Evolutionary conservation across 2,888 invertebrate species (phyloP), one percentile per base, ranked within the genome.

Genomic region (Galerucella calmariensis): DNA sequence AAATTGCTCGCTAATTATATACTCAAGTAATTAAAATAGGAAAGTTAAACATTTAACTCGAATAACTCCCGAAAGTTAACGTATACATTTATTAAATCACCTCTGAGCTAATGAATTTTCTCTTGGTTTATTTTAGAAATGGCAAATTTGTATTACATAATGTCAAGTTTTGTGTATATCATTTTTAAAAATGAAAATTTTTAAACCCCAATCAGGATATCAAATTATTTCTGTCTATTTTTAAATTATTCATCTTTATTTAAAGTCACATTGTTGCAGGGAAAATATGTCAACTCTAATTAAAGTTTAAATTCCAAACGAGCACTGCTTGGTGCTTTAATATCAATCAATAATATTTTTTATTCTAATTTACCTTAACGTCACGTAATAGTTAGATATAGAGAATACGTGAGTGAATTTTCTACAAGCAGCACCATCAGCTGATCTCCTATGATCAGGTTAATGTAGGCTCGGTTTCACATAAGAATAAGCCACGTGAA

Each of bases 1-100:
- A 56, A 71, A 71, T 59, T n/a, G 65, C 65, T 65, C 71, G 65
- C 41, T 70, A 70, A 69, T 69, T 16, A 51, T 27, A 62, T 62
- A 69, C 35, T 61, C 14, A 24, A 16, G 71, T 65, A 71, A 71
- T 71, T 71, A 71, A 56, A 65, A 65, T 61, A 27, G 53, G 65
- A 71, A 70, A 70, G 70, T 62, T 70, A 70, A 70, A 70, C 63
- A 70, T 70, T 63, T 9, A 41, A 41, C 35, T 41, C 35, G 35
- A 41, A n/a, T 41, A 9, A 41, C 35, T 41, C 35, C 35, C 35
- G 51, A 63, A 62, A 62, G 41, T 62, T 62, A 62, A 62, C 62
- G 62, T 41, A 27, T 41, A 14, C 27, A 35, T 62, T 62, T 35
- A 62, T 62, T 8, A 27, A 35, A 61, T 35, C 12, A 35, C 35